Evolutionary conservation across 1,140 invertebrate species (phyloP).

Genomic region (Phthorimaea operculella): DNA sequence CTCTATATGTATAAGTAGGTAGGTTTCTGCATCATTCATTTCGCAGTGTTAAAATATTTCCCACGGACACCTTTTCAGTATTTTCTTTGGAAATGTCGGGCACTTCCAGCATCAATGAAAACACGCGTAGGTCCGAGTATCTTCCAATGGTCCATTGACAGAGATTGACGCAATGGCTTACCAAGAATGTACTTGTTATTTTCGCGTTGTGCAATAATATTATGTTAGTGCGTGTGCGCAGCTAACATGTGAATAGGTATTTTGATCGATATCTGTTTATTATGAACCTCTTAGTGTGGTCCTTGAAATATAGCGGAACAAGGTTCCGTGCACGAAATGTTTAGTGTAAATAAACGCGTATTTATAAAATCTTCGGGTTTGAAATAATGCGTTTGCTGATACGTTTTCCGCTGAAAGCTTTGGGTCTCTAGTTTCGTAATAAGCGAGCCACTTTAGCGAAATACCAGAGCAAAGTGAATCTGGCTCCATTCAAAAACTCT

Average conservation of each 20-base stretch:
- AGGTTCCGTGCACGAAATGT: neutral
- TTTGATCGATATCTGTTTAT: constrained; percentile 16
- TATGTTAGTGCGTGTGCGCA: constrained; percentile 10
- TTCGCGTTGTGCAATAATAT: constrained; percentile 19
- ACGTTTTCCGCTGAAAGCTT: too few species aligned
- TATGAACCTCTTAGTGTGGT: too few species aligned
- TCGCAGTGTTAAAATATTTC: too few species aligned
- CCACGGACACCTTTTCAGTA: too few species aligned
- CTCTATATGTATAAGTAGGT: too few species aligned
- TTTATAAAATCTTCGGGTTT: too few species aligned
- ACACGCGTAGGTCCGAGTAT: neutral
- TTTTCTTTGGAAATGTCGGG: too few species aligned
- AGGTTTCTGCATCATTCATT: too few species aligned
- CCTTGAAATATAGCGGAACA: neutral
- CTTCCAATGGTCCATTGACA: neutral
- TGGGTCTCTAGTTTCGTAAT: constrained; percentile 27
- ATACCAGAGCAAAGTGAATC: constrained; percentile 18
- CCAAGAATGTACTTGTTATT: constrained; percentile 13
- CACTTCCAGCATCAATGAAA: too few species aligned
- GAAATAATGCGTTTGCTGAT: too few species aligned
- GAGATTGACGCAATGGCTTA: constrained; percentile 16
- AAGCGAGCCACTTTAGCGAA: constrained; percentile 22
- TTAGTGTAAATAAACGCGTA: neutral
- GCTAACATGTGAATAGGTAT: constrained; percentile 16
- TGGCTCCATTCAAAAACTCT: constrained; percentile 49